Conservation (phyloP, 2,888 invertebrate genomes). For the Lycaena phlaeas region DNA sequence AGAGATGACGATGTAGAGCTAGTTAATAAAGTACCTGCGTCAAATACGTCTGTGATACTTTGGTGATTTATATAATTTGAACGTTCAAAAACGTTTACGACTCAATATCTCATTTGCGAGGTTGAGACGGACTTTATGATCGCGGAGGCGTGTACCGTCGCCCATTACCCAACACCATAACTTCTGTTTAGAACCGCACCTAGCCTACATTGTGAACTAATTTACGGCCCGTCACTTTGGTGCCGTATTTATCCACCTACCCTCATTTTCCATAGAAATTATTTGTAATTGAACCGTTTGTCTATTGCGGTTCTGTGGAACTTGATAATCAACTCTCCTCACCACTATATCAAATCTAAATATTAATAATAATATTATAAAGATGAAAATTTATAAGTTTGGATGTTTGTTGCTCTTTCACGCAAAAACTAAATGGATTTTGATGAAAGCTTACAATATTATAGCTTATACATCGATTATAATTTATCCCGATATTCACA, state of each 20-base stretch:
- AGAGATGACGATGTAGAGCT: no score
- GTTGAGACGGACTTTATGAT: slow-evolving; percentile 46
- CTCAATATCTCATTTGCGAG: slow-evolving; percentile 37
- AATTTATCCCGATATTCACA: no score
- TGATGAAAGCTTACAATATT: no score
- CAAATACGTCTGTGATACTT: no score
- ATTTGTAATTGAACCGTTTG: slow-evolving; percentile 25
- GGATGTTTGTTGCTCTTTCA: no score
- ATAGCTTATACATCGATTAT: no score
- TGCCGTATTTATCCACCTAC: slow-evolving; percentile 26
- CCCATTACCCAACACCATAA: slow-evolving; percentile 57
- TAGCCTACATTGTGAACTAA: slow-evolving; percentile 42
- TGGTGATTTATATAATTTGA: no score
- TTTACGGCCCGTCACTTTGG: slow-evolving; percentile 42
- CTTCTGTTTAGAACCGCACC: slow-evolving; percentile 49
- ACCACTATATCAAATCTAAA: no score
- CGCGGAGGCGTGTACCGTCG: slow-evolving; percentile 37
- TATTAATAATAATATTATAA: no score
- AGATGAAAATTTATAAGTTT: no score
- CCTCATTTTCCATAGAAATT: slow-evolving; percentile 24
- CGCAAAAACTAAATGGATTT: no score
- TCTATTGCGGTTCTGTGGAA: slow-evolving; percentile 20
- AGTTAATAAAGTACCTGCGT: no score
- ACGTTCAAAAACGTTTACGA: slow-evolving; percentile 30
- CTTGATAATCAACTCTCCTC: slow-evolving; percentile 2